Evolutionary conservation across 2,797 vertebrate species (phyloP).

Genomic region (Acrossocheilus fasciatus): DNA sequence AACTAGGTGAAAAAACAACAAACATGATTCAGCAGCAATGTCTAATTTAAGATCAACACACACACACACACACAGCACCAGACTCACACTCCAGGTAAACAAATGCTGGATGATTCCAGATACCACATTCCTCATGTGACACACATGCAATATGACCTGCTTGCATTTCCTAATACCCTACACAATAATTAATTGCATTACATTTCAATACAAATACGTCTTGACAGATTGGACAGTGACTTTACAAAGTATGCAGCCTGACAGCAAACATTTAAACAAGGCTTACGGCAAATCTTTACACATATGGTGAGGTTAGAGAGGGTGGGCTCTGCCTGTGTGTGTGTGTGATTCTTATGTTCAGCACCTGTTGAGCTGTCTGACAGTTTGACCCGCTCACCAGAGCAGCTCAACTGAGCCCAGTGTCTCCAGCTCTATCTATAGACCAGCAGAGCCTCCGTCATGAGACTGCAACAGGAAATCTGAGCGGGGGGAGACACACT

Average conservation of each 20-base stretch:
- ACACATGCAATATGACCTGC: constrained; percentile 3
- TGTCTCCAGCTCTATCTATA: constrained; percentile 82
- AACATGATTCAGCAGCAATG: constrained; percentile 60
- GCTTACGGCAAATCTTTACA: constrained; percentile 23
- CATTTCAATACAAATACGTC: neutral
- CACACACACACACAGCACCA: constrained; percentile 9
- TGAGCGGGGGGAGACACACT: constrained; percentile 45
- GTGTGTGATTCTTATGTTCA: constrained; percentile 56
- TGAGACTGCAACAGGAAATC: constrained; percentile 53
- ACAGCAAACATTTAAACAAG: constrained; percentile 15
- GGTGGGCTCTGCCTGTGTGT: constrained; percentile 15
- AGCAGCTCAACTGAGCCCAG: constrained; percentile 78
- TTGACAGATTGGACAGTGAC: neutral
- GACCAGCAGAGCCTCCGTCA: constrained; percentile 64
- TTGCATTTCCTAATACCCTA: neutral
- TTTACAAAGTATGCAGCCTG: neutral
- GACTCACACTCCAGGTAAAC: constrained; percentile 11
- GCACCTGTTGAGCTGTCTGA: constrained; percentile 79
- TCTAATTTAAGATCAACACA: constrained; percentile 64
- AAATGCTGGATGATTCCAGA: constrained; percentile 15
- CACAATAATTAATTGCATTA: neutral
- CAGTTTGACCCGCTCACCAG: constrained; percentile 74
- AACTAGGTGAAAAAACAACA: constrained; percentile 32
- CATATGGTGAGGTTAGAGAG: constrained; percentile 17
- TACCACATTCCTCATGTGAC: constrained; percentile 25